Percentiles rank a stretch among this genome's conserved stretches.
Conservation (phyloP, 1,140 invertebrate species). For the Drosophila funebris region DNA sequence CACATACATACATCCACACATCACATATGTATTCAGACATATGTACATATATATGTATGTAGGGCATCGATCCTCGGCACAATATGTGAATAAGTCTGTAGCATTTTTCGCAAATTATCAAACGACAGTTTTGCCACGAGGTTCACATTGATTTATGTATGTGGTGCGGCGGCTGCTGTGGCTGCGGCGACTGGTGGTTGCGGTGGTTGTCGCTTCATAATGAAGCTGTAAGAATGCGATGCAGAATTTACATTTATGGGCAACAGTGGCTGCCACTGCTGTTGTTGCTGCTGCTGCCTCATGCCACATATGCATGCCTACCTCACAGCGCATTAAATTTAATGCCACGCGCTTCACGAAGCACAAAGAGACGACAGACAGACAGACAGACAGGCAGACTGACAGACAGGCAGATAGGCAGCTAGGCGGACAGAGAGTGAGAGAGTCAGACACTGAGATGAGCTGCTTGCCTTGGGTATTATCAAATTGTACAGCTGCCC, state of each 20-base stretch:
- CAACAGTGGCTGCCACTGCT: not conserved
- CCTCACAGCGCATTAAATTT: slow-evolving; percentile 64
- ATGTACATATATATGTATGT: slow-evolving; percentile 2
- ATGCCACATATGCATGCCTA: slow-evolving; percentile 29
- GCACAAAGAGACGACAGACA: slow-evolving; percentile 21
- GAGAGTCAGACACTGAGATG: not conserved
- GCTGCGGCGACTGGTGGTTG: not conserved
- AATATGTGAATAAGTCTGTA: slow-evolving; percentile 49
- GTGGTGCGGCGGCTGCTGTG: slow-evolving; percentile 15
- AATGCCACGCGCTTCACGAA: slow-evolving; percentile 48
- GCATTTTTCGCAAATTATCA: slow-evolving; percentile 60
- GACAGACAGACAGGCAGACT: not conserved
- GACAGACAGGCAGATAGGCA: not conserved
- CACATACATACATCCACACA: not conserved
- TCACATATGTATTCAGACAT: not conserved
- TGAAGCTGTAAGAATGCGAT: slow-evolving; percentile 45
- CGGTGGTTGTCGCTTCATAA: slow-evolving; percentile 23
- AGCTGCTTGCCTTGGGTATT: slow-evolving; percentile 26
- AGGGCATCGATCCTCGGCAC: slow-evolving; percentile 13
- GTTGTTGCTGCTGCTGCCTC: not conserved
- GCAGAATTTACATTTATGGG: slow-evolving; percentile 67
- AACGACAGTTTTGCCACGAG: slow-evolving; percentile 24
- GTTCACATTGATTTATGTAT: slow-evolving; percentile 43
- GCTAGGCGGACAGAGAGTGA: not conserved
- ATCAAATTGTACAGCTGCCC: slow-evolving; percentile 55